Evolutionary conservation across 2,888 invertebrate species (phyloP).

Genomic region (Schrankia costaestrigalis): DNA sequence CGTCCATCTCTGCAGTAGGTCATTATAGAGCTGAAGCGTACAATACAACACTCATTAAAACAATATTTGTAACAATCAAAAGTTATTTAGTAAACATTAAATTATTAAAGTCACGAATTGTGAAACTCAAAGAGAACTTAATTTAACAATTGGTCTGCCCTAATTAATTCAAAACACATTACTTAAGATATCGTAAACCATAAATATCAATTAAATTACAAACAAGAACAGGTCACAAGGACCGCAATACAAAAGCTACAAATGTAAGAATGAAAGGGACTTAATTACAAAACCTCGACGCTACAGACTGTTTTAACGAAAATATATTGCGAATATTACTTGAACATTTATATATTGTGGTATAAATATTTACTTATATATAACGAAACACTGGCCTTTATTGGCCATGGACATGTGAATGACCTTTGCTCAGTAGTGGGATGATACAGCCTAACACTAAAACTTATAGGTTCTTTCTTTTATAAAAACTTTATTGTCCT

Average conservation of each 20-base stretch:
- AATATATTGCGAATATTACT: too few species aligned
- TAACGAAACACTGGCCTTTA: too few species aligned
- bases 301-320: conserved; percentile 7
- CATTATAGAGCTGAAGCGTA: too few species aligned
- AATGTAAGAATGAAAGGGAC: conserved; percentile 13
- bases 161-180: conserved; percentile 31
- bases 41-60: not conserved
- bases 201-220: conserved; percentile 29
- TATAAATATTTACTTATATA: too few species aligned
- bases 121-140: conserved; percentile 3
- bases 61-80: not conserved
- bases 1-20: too few species aligned
- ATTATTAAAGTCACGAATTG: conserved; percentile 6
- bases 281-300: conserved; percentile 18
- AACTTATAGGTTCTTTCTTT: too few species aligned
- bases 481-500: too few species aligned
- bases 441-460: too few species aligned
- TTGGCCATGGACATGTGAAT: too few species aligned
- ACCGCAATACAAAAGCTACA: conserved; percentile 10
- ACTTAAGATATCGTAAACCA: conserved; percentile 24
- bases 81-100: conserved; percentile 14
- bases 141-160: conserved; percentile 13
- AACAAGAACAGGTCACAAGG: conserved; percentile 19
- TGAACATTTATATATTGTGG: too few species aligned
- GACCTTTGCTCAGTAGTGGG: too few species aligned